These are phyloP conservation scores for Polymixis flavicincta DNA, from an alignment of 2,888 invertebrate species.

Conservation along the genomic window DNA sequence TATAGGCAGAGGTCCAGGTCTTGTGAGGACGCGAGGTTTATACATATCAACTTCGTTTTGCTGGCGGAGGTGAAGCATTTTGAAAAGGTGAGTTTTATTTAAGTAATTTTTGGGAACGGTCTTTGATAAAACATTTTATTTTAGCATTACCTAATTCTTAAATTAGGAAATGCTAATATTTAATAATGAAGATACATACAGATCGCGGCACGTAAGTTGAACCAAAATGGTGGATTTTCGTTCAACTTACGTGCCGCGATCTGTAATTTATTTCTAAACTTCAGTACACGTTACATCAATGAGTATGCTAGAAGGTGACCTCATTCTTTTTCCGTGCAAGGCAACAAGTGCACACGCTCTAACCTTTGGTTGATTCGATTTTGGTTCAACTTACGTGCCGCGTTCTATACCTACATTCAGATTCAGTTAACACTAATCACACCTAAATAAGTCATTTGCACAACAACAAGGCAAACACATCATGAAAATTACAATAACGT, in stretches of 20 bases:
- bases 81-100: slow-evolving; percentile 91
- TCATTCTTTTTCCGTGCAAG: no score
- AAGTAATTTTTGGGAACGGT: neutral
- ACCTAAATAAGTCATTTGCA: slow-evolving; percentile 39
- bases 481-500: slow-evolving; percentile 57
- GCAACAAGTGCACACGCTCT: no score
- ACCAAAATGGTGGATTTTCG: no score
- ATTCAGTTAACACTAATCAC: slow-evolving; percentile 14
- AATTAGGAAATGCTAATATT: neutral
- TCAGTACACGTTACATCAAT: no score
- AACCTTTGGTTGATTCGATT: no score
- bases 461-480: slow-evolving; percentile 44
- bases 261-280: no score
- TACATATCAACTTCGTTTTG: slow-evolving; percentile 92
- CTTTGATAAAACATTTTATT: neutral
- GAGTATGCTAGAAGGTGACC: no score
- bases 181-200: neutral
- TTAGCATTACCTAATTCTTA: neutral
- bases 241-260: no score
- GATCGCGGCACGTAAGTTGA: no score
- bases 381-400: no score
- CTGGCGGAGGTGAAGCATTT: slow-evolving; percentile 91
- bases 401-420: no score
- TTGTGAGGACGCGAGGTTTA: slow-evolving; percentile 92
- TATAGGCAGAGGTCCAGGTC: slow-evolving; percentile 84